A percentile compares a stretch with the other conserved stretches of the same genome.
These are phyloP conservation scores for Cryptophagus acutangulus DNA, from an alignment of 2,888 invertebrate species.

Conservation along the genomic window DNA sequence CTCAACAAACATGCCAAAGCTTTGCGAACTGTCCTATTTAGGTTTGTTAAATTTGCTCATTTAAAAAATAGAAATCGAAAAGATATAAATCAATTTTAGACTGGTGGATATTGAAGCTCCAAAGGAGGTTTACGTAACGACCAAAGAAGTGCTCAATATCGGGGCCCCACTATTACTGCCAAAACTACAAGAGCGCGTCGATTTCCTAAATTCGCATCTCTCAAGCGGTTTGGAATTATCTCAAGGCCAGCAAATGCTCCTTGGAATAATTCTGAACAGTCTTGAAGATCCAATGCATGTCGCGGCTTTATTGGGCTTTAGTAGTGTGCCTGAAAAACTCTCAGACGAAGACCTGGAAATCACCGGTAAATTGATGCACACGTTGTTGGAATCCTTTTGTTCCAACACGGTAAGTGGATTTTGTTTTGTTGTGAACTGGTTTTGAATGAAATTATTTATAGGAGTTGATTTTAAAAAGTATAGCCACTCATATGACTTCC, in stretches of 20 bases:
- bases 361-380: conserved; percentile 53
- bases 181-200: conserved; percentile 55
- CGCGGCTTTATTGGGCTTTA: conserved; percentile 53
- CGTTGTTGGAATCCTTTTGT: conserved; percentile 52
- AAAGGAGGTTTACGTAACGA: conserved; percentile 51
- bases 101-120: conserved; percentile 50
- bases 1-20: conserved; percentile 53
- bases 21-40: conserved; percentile 54
- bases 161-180: conserved; percentile 58
- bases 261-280: conserved; percentile 57
- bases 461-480: conserved; percentile 7
- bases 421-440: conserved; percentile 5
- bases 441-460: background rate
- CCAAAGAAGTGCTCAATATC: conserved; percentile 55
- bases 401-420: conserved; percentile 50
- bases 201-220: conserved; percentile 54
- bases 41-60: too few species aligned
- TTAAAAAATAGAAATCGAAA: conserved; percentile 1
- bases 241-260: conserved; percentile 57
- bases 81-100: conserved; percentile 29
- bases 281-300: conserved; percentile 58
- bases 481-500: conserved; percentile 35
- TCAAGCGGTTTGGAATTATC: conserved; percentile 52
- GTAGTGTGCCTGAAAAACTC: conserved; percentile 36
- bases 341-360: conserved; percentile 38